A percentile compares a stretch with the other conserved stretches of the same genome.
phyloP scores from a whole-genome alignment of 2,797 vertebrate genomes.

The Muraenolepis orangiensis region DNA sequence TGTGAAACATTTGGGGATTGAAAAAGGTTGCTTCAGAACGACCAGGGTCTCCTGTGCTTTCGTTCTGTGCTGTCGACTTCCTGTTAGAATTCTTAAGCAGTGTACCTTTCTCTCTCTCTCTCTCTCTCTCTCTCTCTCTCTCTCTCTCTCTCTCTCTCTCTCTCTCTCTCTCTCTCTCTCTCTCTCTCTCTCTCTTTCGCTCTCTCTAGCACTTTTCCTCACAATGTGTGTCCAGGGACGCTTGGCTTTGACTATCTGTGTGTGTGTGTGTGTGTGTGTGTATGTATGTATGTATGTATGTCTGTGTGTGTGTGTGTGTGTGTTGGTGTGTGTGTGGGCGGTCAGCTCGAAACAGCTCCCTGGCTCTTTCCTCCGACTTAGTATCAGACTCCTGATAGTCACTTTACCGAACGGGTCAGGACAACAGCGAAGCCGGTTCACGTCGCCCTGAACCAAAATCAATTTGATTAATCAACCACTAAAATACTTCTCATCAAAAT shows the following conservation, averaged over 20 bases:
- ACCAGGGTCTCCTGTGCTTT: conserved; percentile 42
- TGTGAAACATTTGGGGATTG: background rate
- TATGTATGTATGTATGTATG: background rate
- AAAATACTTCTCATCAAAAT: no score
- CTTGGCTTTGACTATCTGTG: background rate
- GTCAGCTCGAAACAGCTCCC: conserved; percentile 14
- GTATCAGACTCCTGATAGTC: conserved; percentile 1
- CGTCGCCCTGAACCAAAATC: no score
- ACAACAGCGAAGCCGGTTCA: no score
- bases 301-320: conserved; percentile 19
- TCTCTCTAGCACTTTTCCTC: no score
- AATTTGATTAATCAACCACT: background rate
- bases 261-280: background rate
- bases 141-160: no score
- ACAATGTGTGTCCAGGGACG: no score
- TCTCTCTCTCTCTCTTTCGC: no score
- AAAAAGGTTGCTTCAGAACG: conserved; percentile 53
- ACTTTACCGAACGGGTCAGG: no score
- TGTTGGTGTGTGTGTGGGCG: conserved; percentile 24
- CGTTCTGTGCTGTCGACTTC: conserved; percentile 39
- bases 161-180: no score
- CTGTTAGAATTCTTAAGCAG: conserved; percentile 49
- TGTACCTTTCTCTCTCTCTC: background rate
- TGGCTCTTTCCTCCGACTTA: conserved; percentile 7
- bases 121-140: no score